Percentiles rank a stretch among this genome's conserved stretches.
Evolutionary conservation across 2,797 vertebrate species (phyloP).

Genomic region (Lerista edwardsae): DNA sequence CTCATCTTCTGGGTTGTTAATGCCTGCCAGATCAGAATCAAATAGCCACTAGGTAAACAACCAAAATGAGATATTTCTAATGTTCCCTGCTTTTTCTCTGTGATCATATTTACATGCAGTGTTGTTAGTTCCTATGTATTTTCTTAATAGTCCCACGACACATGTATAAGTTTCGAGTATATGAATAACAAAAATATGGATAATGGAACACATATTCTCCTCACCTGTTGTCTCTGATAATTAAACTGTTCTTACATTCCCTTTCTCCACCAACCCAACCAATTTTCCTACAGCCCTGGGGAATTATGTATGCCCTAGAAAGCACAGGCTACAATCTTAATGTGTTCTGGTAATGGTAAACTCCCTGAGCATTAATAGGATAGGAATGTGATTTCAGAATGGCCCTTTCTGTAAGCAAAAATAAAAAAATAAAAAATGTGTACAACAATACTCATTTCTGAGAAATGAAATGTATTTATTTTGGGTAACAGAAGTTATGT

Average conservation of each 20-base stretch:
- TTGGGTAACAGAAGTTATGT: not conserved
- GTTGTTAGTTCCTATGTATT: not conserved
- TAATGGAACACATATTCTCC: not conserved
- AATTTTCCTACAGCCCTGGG: not conserved
- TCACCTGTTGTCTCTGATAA: not conserved
- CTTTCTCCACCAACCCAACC: fast-evolving
- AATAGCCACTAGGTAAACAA: conserved; percentile 33
- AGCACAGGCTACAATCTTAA: not conserved
- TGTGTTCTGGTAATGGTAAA: not conserved
- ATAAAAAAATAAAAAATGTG: too few species aligned
- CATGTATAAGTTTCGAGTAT: fast-evolving
- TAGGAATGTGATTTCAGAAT: not conserved
- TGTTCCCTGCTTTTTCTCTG: conserved; percentile 17
- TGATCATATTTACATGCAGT: conserved; percentile 18
- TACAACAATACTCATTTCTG: not conserved
- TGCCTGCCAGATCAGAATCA: conserved; percentile 7
- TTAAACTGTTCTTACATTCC: not conserved
- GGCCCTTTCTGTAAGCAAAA: not conserved
- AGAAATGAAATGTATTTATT: not conserved
- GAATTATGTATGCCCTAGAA: not conserved
- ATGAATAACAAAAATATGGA: not conserved
- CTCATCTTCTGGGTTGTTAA: conserved; percentile 38
- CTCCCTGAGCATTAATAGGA: not conserved
- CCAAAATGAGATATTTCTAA: conserved; percentile 17
- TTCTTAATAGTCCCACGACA: conserved; percentile 12